These are phyloP conservation scores for Epistrophella euchroma DNA, from an alignment of 2,888 invertebrate genomes.

Conservation along the genomic window DNA sequence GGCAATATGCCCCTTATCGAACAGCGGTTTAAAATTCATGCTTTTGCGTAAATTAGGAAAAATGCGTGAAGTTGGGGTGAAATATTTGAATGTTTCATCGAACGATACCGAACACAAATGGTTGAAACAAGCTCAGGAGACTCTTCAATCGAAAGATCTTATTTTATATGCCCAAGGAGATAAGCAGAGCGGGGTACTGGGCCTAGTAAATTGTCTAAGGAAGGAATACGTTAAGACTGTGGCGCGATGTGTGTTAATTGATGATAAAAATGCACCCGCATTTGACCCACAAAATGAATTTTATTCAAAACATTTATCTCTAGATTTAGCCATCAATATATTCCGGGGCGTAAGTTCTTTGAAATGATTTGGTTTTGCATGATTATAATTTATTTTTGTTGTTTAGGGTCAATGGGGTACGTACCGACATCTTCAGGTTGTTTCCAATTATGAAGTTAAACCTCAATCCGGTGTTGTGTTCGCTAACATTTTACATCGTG, in stretches of 20 bases:
- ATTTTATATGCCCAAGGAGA: slow-evolving; percentile 88
- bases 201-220: slow-evolving; percentile 93
- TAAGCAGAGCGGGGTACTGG: slow-evolving; percentile 90
- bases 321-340: slow-evolving; percentile 92
- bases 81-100: slow-evolving; percentile 76
- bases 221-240: slow-evolving; percentile 89
- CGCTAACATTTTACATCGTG: slow-evolving; percentile 89
- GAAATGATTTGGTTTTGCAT: background rate
- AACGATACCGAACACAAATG: slow-evolving; percentile 76
- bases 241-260: slow-evolving; percentile 86
- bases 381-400: background rate
- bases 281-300: slow-evolving; percentile 87
- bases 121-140: slow-evolving; percentile 76
- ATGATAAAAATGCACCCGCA: slow-evolving; percentile 86
- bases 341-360: slow-evolving; percentile 84
- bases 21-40: slow-evolving; percentile 1
- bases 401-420: slow-evolving; percentile 86
- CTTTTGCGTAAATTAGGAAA: slow-evolving; percentile 28
- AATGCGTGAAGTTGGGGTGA: slow-evolving; percentile 7
- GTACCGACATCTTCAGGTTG: slow-evolving; percentile 89
- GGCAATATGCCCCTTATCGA: slow-evolving; percentile 28
- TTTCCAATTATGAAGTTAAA: slow-evolving; percentile 81
- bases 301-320: slow-evolving; percentile 87
- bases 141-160: slow-evolving; percentile 78
- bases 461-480: slow-evolving; percentile 87